Percentiles rank a stretch among this genome's conserved stretches.
phyloP scores from a whole-genome alignment of 2,888 invertebrate species.

The Mythimna impura region DNA sequence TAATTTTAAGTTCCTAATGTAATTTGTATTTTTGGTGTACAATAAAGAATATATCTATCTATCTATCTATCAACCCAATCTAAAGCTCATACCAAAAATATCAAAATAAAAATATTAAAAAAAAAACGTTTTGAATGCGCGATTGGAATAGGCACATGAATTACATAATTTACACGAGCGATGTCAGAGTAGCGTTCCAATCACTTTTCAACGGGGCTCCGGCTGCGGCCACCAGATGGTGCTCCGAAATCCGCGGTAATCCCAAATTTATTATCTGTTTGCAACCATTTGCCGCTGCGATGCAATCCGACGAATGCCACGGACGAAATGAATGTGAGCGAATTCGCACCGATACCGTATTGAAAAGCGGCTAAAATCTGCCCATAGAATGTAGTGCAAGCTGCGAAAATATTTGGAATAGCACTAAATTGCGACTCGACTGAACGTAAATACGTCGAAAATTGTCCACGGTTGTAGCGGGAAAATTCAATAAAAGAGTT shows the following conservation, averaged over 20 bases:
- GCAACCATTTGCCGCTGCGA: conserved; percentile 78
- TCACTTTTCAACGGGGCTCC: conserved; percentile 78
- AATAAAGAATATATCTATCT: no score
- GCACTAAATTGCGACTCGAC: conserved; percentile 31
- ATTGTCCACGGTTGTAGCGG: not conserved
- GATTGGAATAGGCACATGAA: conserved; percentile 64
- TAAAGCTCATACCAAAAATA: conserved; percentile 45
- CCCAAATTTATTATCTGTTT: conserved; percentile 87
- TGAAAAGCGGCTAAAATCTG: conserved; percentile 65
- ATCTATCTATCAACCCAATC: no score
- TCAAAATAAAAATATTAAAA: conserved; percentile 32
- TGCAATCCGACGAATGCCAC: conserved; percentile 76
- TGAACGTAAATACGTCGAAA: conserved; percentile 8
- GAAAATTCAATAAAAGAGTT: conserved; percentile 12
- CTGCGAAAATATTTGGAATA: conserved; percentile 57
- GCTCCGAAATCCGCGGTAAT: conserved; percentile 80
- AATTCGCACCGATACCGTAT: conserved; percentile 72
- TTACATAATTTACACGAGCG: conserved; percentile 69
- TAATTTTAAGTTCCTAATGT: no score
- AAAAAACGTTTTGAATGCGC: conserved; percentile 52
- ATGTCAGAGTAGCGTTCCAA: conserved; percentile 73
- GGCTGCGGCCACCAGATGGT: conserved; percentile 79
- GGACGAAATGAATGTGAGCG: conserved; percentile 74
- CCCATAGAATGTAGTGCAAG: conserved; percentile 54
- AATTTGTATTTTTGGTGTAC: no score